These are phyloP conservation scores for Autographa gamma DNA, from an alignment of 2,888 invertebrate species.

Conservation along the genomic window DNA sequence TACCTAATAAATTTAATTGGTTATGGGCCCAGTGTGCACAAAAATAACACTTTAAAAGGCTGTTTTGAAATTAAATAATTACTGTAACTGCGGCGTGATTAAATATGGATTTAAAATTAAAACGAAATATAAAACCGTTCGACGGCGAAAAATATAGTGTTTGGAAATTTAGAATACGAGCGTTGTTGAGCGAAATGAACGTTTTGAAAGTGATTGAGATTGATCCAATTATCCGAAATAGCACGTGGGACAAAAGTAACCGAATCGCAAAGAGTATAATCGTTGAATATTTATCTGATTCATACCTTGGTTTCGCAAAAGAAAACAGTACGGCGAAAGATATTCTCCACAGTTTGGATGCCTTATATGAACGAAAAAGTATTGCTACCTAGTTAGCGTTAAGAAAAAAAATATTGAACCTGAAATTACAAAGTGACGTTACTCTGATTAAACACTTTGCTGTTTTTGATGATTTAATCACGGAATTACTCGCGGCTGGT, in stretches of 20 bases:
- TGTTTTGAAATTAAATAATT: background rate
- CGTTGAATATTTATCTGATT: conserved; percentile 34
- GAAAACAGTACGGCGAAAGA: conserved; percentile 22
- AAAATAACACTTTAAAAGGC: background rate
- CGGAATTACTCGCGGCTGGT: too few relatives aligned
- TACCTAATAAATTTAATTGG: background rate
- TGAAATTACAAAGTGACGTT: conserved; percentile 41
- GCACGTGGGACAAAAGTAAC: conserved; percentile 22
- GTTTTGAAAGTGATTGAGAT: conserved; percentile 40
- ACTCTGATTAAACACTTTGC: conserved; percentile 12
- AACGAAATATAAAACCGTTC: conserved; percentile 47
- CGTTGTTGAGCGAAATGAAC: conserved; percentile 56
- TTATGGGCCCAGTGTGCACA: background rate
- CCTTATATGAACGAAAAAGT: conserved; percentile 51
- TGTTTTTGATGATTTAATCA: conserved; percentile 67
- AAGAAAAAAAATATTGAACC: conserved; percentile 43
- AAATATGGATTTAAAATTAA: background rate
- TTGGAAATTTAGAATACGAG: conserved; percentile 55
- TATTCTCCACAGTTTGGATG: conserved; percentile 45
- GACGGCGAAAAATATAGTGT: conserved; percentile 53
- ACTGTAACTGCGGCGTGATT: background rate
- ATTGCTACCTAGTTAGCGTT: conserved; percentile 52
- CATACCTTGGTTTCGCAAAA: conserved; percentile 16
- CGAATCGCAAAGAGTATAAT: conserved; percentile 49
- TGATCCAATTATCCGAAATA: conserved; percentile 4